Evolutionary conservation across 1,140 invertebrate genomes (phyloP).

Genomic region (Tribolium madens): DNA sequence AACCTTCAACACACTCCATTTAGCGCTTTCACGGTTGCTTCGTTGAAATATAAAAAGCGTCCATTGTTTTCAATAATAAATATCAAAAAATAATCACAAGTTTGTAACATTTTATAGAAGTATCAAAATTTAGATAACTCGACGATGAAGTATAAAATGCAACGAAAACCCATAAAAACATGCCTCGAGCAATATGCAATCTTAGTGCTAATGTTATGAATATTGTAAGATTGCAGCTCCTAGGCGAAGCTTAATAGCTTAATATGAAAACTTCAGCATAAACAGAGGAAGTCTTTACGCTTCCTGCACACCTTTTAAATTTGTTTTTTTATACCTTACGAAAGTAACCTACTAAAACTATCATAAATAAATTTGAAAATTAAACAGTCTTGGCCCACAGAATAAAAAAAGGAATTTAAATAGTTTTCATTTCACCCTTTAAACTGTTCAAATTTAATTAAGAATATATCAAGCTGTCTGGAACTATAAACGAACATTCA

Average conservation of each 20-base stretch:
- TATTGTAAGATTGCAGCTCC: background rate
- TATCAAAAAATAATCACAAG: too few species aligned
- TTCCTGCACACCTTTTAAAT: background rate
- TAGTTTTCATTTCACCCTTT: background rate
- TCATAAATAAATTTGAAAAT: background rate
- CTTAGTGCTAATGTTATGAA: background rate
- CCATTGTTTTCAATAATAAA: background rate
- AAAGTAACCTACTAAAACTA: background rate
- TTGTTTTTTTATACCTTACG: background rate
- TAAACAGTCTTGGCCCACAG: background rate
- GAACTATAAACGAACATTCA: background rate
- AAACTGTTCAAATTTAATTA: background rate
- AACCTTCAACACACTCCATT: constrained; percentile 14
- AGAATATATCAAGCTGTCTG: background rate
- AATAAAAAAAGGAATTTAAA: background rate
- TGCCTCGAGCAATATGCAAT: background rate
- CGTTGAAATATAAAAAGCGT: background rate
- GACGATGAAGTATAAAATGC: too few species aligned
- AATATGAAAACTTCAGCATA: background rate
- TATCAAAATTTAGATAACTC: too few species aligned
- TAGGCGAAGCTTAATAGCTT: background rate
- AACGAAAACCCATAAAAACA: too few species aligned
- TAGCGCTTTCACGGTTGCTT: background rate
- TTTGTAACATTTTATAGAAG: too few species aligned
- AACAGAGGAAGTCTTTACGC: background rate